These are phyloP conservation scores for Jordanella pulchra DNA, from an alignment of 2,797 vertebrate genomes.

Conservation along the genomic window DNA sequence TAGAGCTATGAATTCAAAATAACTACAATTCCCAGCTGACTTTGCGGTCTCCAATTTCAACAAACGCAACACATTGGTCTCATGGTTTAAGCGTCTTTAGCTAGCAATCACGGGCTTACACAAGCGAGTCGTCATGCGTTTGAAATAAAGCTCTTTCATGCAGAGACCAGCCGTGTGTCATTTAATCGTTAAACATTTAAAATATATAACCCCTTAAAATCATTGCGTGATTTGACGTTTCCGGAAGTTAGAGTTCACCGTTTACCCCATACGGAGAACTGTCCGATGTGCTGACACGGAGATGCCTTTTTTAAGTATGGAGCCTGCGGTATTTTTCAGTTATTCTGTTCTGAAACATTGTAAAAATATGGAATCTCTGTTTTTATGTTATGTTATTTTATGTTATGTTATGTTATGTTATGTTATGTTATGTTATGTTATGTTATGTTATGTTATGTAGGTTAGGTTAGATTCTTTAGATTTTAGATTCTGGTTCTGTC, in stretches of 20 bases:
- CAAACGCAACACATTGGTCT: neutral
- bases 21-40: constrained; percentile 58
- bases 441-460: neutral
- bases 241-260: constrained; percentile 62
- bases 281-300: constrained; percentile 76
- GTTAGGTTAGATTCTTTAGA: too few relatives aligned
- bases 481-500: too few relatives aligned
- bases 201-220: neutral
- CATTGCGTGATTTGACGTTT: constrained; percentile 56
- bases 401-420: too few relatives aligned
- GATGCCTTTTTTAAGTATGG: constrained; percentile 4
- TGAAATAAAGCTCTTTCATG: neutral
- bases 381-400: neutral
- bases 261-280: too few relatives aligned
- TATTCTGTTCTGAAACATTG: neutral
- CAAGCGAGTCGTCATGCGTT: neutral
- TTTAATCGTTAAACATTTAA: neutral
- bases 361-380: neutral
- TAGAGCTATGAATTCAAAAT: neutral
- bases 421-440: too few relatives aligned
- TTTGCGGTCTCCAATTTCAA: constrained; percentile 19
- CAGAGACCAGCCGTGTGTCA: neutral
- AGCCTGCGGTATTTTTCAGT: neutral
- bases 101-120: neutral
- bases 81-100: neutral